Evolutionary conservation across 2,113 vertebrate genomes (phyloP).

Genomic region (Boulengeromyrus knoepffleri): DNA sequence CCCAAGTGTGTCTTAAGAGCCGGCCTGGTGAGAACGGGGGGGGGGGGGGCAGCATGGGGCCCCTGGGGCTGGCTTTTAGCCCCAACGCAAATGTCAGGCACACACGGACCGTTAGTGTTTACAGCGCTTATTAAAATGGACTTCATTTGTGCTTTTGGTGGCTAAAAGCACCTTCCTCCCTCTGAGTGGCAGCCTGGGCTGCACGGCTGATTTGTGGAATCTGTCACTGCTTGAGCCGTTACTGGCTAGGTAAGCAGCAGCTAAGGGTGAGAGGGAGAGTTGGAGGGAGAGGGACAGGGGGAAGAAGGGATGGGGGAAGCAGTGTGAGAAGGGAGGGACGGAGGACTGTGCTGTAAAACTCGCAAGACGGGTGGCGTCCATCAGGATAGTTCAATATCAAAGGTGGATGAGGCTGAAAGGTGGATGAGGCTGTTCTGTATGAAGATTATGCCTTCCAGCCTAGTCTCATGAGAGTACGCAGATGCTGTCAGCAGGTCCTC

Average conservation of each 20-base stretch:
- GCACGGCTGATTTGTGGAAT: constrained; percentile 64
- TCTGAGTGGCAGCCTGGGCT: constrained; percentile 60
- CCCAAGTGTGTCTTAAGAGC: constrained; percentile 85
- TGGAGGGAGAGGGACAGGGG: constrained; percentile 31
- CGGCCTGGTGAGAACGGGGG: neutral
- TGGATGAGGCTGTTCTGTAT: constrained; percentile 2
- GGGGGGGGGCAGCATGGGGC: constrained; percentile 55
- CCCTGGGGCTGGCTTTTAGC: constrained; percentile 19
- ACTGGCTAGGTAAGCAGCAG: constrained; percentile 60
- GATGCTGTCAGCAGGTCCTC: constrained; percentile 49
- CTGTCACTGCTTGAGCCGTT: constrained; percentile 55
- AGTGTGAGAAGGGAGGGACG: neutral
- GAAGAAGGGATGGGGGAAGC: neutral
- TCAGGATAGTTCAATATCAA: constrained; percentile 70
- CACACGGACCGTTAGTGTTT: constrained; percentile 66
- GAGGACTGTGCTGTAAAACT: constrained; percentile 57
- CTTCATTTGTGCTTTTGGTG: constrained; percentile 75
- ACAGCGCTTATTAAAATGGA: constrained; percentile 72
- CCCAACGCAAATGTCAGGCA: constrained; percentile 74
- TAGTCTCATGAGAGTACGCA: constrained; percentile 57
- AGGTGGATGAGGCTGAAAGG: constrained; percentile 41
- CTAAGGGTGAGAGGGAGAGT: constrained; percentile 28
- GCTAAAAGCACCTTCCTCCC: constrained; percentile 56
- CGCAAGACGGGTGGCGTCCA: constrained; percentile 65
- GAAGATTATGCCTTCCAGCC: constrained; percentile 53